phyloP scores from a whole-genome alignment of 2,113 vertebrate species.

The Otocyon megalotis region DNA sequence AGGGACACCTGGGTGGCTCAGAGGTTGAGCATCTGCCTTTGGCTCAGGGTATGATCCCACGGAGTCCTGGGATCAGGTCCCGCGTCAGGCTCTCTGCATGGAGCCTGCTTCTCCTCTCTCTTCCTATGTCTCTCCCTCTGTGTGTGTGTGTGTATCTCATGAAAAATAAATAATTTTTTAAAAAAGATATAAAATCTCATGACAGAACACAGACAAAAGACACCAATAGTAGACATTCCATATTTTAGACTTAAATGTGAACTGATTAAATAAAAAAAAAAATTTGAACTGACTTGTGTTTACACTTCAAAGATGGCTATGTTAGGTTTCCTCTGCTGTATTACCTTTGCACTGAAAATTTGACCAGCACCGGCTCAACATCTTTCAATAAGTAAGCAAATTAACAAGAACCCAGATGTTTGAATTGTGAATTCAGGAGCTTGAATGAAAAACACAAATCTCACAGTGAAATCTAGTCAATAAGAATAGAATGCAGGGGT shows the following conservation, averaged over 20 bases:
- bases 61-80: too few relatives aligned
- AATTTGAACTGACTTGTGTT: neutral
- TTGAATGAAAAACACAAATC: conserved; percentile 2
- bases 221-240: neutral
- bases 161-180: too few relatives aligned
- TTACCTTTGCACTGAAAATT: neutral
- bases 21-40: too few relatives aligned
- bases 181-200: neutral
- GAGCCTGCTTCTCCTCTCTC: too few relatives aligned
- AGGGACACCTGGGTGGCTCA: too few relatives aligned
- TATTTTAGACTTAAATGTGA: neutral
- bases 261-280: neutral
- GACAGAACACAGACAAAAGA: neutral
- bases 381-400: neutral
- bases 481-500: neutral
- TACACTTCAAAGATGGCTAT: neutral
- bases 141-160: too few relatives aligned
- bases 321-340: neutral
- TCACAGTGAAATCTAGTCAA: neutral
- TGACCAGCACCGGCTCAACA: neutral
- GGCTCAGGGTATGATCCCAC: too few relatives aligned
- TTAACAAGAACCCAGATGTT: neutral
- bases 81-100: too few relatives aligned
- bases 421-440: neutral
- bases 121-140: too few relatives aligned